phyloP scores from a whole-genome alignment of 2,888 invertebrate genomes.

The Yponomeuta malinellus region DNA sequence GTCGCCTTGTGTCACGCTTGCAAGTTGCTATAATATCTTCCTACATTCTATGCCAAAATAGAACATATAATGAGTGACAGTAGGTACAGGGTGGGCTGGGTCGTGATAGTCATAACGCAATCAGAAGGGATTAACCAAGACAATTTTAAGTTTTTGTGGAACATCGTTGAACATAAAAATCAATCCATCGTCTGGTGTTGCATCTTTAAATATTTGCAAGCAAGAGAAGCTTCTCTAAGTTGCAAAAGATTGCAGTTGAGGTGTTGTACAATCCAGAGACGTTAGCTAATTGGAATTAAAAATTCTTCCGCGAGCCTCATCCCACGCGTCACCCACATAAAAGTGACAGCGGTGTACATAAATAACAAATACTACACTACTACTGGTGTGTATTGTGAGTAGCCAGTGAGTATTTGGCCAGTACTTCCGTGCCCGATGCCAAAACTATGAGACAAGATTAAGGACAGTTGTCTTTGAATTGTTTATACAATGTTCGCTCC shows the following conservation, averaged over 20 bases:
- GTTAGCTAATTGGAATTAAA: background rate
- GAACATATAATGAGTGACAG: slow-evolving; percentile 14
- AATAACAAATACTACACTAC: slow-evolving; percentile 7
- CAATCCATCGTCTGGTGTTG: too few relatives aligned
- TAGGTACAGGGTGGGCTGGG: too few relatives aligned
- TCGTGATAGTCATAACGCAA: too few relatives aligned
- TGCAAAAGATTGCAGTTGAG: too few relatives aligned
- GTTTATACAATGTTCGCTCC: slow-evolving; percentile 15
- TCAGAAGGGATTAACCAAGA: too few relatives aligned
- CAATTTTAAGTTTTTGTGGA: too few relatives aligned
- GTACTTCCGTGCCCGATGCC: slow-evolving; percentile 18
- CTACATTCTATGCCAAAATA: slow-evolving; percentile 41
- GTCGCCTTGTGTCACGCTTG: slow-evolving; percentile 11
- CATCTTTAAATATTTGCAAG: too few relatives aligned
- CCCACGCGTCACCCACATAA: background rate
- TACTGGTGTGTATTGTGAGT: slow-evolving; percentile 17
- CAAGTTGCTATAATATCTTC: slow-evolving; percentile 34
- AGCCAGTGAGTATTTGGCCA: slow-evolving; percentile 15
- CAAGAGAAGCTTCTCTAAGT: too few relatives aligned
- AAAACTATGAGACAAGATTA: slow-evolving; percentile 18
- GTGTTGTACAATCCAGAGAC: background rate
- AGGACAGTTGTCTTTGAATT: slow-evolving; percentile 15
- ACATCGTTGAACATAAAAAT: too few relatives aligned
- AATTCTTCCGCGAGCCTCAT: background rate
- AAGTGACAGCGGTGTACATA: background rate